A percentile compares a stretch with the other conserved stretches of the same genome.
Conservation (phyloP, 2,888 invertebrate genomes). For the Eucera pruinosa region DNA sequence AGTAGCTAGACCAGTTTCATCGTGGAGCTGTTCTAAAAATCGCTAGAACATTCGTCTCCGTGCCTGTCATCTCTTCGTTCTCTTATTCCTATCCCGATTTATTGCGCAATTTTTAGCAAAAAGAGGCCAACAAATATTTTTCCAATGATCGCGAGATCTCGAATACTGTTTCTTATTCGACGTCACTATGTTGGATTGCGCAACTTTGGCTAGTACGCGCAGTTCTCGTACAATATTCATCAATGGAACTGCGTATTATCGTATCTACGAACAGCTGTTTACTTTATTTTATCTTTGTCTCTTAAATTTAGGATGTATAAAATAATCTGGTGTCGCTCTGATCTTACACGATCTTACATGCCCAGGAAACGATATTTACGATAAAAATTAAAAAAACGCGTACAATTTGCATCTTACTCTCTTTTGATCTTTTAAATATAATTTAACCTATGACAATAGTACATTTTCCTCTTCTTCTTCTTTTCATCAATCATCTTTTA, state of each 20-base stretch:
- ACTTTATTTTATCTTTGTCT: not conserved
- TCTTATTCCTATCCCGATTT: not conserved
- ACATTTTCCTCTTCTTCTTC: not conserved
- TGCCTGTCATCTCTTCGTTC: constrained; percentile 10
- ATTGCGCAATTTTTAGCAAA: not conserved
- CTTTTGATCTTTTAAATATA: not conserved
- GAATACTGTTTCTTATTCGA: constrained; percentile 24
- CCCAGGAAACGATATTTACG: not conserved
- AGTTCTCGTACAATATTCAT: constrained; percentile 8
- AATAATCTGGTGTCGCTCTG: too few species aligned
- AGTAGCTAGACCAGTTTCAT: constrained; percentile 62
- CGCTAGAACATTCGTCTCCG: constrained; percentile 24
- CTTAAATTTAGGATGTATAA: constrained; percentile 15
- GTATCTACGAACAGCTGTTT: not conserved
- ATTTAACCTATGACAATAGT: constrained; percentile 3
- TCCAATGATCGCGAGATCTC: not conserved
- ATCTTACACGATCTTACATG: not conserved
- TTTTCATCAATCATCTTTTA: not conserved
- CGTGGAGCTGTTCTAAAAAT: constrained; percentile 34
- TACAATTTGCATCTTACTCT: not conserved
- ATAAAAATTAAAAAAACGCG: constrained; percentile 1
- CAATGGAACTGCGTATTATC: not conserved
- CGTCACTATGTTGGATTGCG: too few species aligned
- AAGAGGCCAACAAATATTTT: not conserved
- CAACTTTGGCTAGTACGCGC: too few species aligned